Conservation (phyloP, 1,140 invertebrate species). For the Octopus sinensis region DNA sequence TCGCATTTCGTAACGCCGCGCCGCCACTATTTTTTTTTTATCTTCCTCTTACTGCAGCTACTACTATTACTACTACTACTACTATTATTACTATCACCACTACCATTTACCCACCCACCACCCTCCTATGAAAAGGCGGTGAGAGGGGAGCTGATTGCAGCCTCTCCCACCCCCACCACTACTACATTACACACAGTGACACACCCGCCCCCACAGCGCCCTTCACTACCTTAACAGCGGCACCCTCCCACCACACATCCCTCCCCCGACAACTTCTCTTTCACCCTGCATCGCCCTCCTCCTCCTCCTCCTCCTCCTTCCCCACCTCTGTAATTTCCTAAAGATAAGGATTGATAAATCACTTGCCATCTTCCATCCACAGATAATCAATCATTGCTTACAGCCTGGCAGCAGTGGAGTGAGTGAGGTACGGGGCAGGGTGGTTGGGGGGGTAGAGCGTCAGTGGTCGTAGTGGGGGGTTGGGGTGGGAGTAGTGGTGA, state of each 20-base stretch:
- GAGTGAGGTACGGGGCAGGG: background rate
- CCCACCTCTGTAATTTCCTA: conserved; percentile 24
- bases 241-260: no score
- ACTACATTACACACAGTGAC: no score
- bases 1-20: background rate
- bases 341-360: conserved; percentile 22
- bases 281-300: conserved; percentile 1
- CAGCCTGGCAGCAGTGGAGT: background rate
- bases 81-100: no score
- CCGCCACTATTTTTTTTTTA: no score
- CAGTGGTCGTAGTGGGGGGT: conserved; percentile 3
- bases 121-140: no score
- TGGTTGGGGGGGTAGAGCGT: background rate
- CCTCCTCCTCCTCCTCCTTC: conserved; percentile 15
- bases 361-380: background rate
- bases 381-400: background rate
- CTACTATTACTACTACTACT: no score
- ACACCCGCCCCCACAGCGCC: no score
- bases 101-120: no score
- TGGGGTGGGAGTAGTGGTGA: background rate
- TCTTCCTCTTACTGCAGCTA: no score
- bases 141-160: no score
- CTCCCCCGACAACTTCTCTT: background rate
- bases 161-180: no score
- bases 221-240: no score